Conservation (phyloP, 1,140 invertebrate species). For the silkworm (Bombyx mori) region ASM3026992v2 NC_085116.1:8748001-8748500, state of each 20-base stretch:
- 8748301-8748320: background rate
- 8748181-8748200: conserved; percentile 31
- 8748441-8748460: no score
- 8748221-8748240: background rate
- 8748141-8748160: conserved; percentile 47
- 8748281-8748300: background rate
- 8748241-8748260: background rate
- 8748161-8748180: conserved; percentile 53
- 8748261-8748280: background rate
- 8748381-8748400: no score
- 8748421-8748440: no score
- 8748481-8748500: no score
- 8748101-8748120: conserved; percentile 66
- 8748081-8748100: conserved; percentile 63
- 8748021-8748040: no score
- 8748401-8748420: no score
- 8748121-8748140: conserved; percentile 52
- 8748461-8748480: no score
- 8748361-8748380: no score
- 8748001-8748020: no score
- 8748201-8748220: no score
- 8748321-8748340: no score
- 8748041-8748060: conserved; percentile 10
- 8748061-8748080: conserved; percentile 69
- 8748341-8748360: no score